phyloP scores from a whole-genome alignment of 2,888 invertebrate species.

The Tetranychus piercei region DNA sequence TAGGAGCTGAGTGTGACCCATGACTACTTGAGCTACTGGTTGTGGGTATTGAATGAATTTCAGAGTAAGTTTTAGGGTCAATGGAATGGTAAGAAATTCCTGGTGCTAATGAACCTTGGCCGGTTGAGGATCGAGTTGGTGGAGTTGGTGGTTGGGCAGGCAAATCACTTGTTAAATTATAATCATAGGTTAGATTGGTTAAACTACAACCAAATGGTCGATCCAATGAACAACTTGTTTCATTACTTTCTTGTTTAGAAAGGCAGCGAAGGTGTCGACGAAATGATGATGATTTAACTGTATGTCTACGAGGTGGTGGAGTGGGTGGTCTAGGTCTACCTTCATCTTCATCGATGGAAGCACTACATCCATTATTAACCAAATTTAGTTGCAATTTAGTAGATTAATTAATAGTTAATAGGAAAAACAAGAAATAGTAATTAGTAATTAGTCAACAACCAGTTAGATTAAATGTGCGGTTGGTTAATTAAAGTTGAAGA shows the following conservation, averaged over 20 bases:
- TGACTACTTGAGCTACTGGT: not conserved
- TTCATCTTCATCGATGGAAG: constrained; percentile 35
- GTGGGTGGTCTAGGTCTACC: constrained; percentile 36
- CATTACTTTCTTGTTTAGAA: constrained; percentile 34
- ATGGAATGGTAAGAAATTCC: constrained; percentile 7
- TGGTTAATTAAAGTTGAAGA: too few species aligned
- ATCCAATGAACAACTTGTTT: constrained; percentile 34
- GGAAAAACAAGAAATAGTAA: not conserved
- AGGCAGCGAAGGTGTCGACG: constrained; percentile 31
- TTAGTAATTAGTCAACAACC: too few species aligned
- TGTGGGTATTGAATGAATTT: not conserved
- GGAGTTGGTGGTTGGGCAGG: not conserved
- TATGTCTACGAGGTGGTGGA: constrained; percentile 30
- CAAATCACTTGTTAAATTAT: not conserved
- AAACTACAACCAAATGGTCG: not conserved
- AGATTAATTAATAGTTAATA: constrained; percentile 8
- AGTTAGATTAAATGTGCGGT: too few species aligned
- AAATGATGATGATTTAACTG: constrained; percentile 30
- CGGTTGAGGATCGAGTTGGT: not conserved
- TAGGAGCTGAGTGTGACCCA: not conserved
- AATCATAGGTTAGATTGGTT: not conserved
- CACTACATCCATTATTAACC: constrained; percentile 16
- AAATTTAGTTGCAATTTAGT: not conserved
- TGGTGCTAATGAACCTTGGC: constrained; percentile 11
- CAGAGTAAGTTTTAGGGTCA: not conserved